Evolutionary conservation across 2,113 vertebrate species (phyloP).

Genomic region (Anoplopoma fimbria): DNA sequence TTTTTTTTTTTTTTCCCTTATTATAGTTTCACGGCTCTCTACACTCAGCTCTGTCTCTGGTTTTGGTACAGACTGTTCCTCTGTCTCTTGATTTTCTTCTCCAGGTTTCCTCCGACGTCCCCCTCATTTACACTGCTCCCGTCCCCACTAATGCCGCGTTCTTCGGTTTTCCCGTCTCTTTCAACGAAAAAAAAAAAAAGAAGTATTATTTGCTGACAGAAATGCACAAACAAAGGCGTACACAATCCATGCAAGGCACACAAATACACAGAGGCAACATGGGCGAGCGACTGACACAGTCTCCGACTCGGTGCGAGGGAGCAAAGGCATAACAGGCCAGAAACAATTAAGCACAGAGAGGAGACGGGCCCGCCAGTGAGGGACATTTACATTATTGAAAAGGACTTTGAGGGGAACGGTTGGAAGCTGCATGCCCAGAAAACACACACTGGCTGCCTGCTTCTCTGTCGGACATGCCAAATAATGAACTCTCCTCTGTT

Average conservation of each 20-base stretch:
- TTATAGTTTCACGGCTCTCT: constrained; percentile 27
- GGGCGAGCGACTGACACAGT: constrained; percentile 20
- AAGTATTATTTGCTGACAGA: neutral
- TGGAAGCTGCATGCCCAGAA: constrained; percentile 59
- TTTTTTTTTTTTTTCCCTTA: too few species aligned
- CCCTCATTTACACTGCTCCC: constrained; percentile 14
- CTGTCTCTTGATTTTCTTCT: neutral
- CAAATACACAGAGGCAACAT: constrained; percentile 18
- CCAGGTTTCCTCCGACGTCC: neutral
- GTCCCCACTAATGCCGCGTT: neutral
- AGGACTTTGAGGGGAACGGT: constrained; percentile 59
- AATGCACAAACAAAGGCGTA: neutral
- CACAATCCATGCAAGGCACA: neutral
- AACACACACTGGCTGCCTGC: constrained; percentile 51
- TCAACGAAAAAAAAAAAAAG: neutral
- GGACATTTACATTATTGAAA: constrained; percentile 75
- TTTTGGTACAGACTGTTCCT: constrained; percentile 20
- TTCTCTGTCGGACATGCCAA: constrained; percentile 57
- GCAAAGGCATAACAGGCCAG: constrained; percentile 65
- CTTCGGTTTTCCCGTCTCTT: neutral
- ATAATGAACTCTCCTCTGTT: constrained; percentile 61
- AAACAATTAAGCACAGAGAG: constrained; percentile 70
- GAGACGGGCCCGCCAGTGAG: constrained; percentile 59
- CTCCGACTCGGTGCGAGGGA: constrained; percentile 21
- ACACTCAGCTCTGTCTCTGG: constrained; percentile 16